Conservation (phyloP, 2,797 vertebrate genomes). For the Babyrousa celebensis region DNA sequence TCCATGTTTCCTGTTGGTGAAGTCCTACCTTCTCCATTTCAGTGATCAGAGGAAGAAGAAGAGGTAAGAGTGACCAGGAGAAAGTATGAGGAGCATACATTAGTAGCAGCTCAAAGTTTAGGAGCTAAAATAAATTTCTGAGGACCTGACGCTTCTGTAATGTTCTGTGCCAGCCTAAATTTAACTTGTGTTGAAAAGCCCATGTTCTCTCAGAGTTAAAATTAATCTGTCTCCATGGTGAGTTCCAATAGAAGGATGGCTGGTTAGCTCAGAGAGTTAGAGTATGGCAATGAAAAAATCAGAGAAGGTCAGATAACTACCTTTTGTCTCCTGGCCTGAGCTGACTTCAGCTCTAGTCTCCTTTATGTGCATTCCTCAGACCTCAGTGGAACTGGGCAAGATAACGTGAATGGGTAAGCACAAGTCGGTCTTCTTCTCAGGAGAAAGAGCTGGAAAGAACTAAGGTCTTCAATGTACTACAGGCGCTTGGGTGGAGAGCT, state of each 20-base stretch:
- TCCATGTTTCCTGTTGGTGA: constrained; percentile 25
- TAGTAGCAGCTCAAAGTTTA: constrained; percentile 84
- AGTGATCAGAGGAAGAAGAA: constrained; percentile 51
- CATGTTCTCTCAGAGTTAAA: constrained; percentile 88
- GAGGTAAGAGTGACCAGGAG: constrained; percentile 71
- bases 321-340: constrained; percentile 60
- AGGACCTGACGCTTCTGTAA: constrained; percentile 87
- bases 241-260: constrained; percentile 87
- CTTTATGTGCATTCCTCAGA: not conserved
- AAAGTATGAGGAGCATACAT: constrained; percentile 71
- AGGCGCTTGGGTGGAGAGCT: constrained; percentile 12
- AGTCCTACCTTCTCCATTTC: constrained; percentile 46
- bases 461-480: constrained; percentile 26
- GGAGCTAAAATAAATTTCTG: constrained; percentile 85
- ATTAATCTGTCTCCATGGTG: constrained; percentile 88
- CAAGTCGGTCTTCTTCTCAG: constrained; percentile 33
- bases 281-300: constrained; percentile 84
- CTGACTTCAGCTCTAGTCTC: constrained; percentile 48
- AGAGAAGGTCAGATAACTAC: constrained; percentile 83
- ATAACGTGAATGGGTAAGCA: constrained; percentile 8
- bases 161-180: constrained; percentile 88
- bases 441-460: constrained; percentile 63
- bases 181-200: constrained; percentile 88
- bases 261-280: constrained; percentile 86
- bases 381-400: constrained; percentile 4